Evolutionary conservation across 2,113 vertebrate genomes (phyloP).

Genomic region (Anguilla rostrata): DNA sequence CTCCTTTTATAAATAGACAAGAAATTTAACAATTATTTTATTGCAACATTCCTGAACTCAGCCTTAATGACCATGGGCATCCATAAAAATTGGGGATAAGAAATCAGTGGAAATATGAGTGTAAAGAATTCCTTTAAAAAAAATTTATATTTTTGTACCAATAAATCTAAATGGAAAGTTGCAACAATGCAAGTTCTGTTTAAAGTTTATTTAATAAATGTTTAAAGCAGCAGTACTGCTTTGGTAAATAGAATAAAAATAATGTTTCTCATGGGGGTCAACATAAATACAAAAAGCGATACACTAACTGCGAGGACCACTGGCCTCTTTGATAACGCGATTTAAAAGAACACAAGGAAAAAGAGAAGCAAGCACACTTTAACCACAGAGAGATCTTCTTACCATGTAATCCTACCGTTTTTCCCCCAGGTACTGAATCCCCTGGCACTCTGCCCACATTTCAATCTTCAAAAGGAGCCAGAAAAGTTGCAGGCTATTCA

Average conservation of each 20-base stretch:
- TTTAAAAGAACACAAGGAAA: background rate
- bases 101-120: too few relatives aligned
- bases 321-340: background rate
- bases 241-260: background rate
- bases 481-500: conserved; percentile 2
- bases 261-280: background rate
- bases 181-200: background rate
- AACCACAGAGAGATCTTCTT: background rate
- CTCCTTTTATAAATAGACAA: too few relatives aligned
- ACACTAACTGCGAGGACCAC: background rate
- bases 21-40: too few relatives aligned
- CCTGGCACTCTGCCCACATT: background rate
- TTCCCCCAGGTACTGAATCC: background rate
- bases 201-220: background rate
- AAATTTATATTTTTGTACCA: too few relatives aligned
- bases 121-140: too few relatives aligned
- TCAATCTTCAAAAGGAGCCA: background rate
- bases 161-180: too few relatives aligned
- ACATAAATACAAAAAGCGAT: background rate
- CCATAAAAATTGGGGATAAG: too few relatives aligned
- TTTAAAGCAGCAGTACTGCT: background rate
- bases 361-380: background rate
- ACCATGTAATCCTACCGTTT: background rate
- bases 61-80: too few relatives aligned
- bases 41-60: too few relatives aligned